A percentile compares a stretch with the other conserved stretches of the same genome.
Conservation (phyloP, 2,797 vertebrate genomes). For the Chrosomus eos region DNA sequence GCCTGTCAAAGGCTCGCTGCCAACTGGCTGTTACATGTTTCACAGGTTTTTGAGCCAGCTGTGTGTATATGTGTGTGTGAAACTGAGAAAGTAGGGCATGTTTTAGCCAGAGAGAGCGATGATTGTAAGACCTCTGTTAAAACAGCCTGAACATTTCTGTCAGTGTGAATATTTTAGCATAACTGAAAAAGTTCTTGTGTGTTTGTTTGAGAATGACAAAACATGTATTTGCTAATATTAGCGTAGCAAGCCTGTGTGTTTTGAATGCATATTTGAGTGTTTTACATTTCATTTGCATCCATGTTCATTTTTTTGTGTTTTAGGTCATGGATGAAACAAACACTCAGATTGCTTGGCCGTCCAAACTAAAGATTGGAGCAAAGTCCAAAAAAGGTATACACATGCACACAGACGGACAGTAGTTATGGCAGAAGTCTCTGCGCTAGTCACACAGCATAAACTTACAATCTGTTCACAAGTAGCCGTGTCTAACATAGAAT, state of each 20-base stretch:
- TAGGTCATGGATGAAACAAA: constrained; percentile 85
- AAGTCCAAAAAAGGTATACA: constrained; percentile 84
- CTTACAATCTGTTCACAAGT: background rate
- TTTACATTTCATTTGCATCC: background rate
- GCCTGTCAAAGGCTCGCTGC: constrained; percentile 58
- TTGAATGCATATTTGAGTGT: background rate
- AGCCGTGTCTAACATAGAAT: background rate
- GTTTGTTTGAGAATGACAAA: constrained; percentile 10
- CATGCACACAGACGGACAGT: constrained; percentile 31
- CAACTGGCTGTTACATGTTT: constrained; percentile 66
- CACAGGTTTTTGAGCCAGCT: constrained; percentile 59
- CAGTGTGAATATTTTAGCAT: constrained; percentile 5
- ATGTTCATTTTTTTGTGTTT: constrained; percentile 57
- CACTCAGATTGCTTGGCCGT: constrained; percentile 85
- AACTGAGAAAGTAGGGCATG: constrained; percentile 7
- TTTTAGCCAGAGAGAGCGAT: constrained; percentile 7
- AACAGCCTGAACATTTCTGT: constrained; percentile 27
- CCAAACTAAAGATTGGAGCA: constrained; percentile 84
- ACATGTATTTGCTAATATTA: background rate
- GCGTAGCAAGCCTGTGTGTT: constrained; percentile 20
- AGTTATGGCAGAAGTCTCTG: background rate
- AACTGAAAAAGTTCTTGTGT: background rate
- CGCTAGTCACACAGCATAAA: background rate
- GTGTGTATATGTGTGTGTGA: constrained; percentile 35
- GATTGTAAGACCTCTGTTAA: constrained; percentile 5